Evolutionary conservation across 2,888 invertebrate genomes (phyloP).

Genomic region (Heliconius erato): DNA sequence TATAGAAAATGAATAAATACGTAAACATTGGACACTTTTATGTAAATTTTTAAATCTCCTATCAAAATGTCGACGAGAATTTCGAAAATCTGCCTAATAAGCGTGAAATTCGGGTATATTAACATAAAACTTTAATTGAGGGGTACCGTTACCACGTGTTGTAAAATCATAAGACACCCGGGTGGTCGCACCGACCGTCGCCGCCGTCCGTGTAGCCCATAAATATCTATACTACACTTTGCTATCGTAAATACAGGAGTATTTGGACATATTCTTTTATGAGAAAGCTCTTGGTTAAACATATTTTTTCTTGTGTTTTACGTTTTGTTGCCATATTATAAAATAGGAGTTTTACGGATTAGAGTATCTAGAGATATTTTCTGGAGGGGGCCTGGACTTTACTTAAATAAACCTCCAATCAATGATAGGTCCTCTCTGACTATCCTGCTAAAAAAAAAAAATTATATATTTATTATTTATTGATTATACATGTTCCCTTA

Average conservation of each 20-base stretch:
- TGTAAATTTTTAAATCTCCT: constrained; percentile 14
- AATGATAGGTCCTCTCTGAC: too few species aligned
- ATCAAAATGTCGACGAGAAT: constrained; percentile 36
- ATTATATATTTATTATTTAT: too few species aligned
- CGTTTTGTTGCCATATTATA: background rate
- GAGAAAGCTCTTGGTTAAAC: background rate
- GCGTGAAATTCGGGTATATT: constrained; percentile 43
- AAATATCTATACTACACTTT: constrained; percentile 70
- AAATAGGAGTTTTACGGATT: background rate
- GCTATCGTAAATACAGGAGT: constrained; percentile 62
- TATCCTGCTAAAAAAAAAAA: too few species aligned
- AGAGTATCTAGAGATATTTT: too few species aligned
- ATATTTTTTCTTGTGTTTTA: background rate
- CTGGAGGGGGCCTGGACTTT: background rate
- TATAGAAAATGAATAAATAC: constrained; percentile 10
- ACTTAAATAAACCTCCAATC: too few species aligned
- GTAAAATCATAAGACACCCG: constrained; percentile 53
- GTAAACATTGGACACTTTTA: background rate
- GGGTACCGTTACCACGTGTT: constrained; percentile 49
- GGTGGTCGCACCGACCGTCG: constrained; percentile 57
- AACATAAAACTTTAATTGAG: constrained; percentile 44
- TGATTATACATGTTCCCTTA: too few species aligned
- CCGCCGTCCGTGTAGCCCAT: constrained; percentile 59
- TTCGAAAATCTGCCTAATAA: constrained; percentile 37
- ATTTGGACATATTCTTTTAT: background rate